Evolutionary conservation across 2,113 vertebrate genomes (phyloP).

Genomic region (Callionymus lyra): DNA sequence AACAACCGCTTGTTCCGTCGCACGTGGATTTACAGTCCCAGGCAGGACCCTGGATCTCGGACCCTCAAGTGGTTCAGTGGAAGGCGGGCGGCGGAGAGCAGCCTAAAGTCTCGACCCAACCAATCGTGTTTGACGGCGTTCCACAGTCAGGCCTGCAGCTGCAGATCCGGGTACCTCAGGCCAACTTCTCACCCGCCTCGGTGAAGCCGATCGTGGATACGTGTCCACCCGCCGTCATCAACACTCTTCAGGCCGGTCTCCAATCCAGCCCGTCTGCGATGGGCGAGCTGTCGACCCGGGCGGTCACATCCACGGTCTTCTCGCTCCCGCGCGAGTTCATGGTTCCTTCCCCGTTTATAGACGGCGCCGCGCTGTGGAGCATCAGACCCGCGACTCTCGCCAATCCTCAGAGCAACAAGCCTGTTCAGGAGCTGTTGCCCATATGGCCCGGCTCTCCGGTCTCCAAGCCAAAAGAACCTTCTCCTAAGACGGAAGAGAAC

Average conservation of each 20-base stretch:
- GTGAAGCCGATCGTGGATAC: conserved; percentile 26
- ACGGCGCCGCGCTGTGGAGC: conserved; percentile 51
- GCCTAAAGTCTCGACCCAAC: conserved; percentile 34
- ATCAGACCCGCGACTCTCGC: conserved; percentile 19
- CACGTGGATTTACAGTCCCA: conserved; percentile 27
- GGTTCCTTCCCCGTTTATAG: conserved; percentile 23
- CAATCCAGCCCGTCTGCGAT: conserved; percentile 21
- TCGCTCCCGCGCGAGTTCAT: conserved; percentile 29
- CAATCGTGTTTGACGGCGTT: conserved; percentile 22
- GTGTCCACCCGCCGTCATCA: conserved; percentile 4
- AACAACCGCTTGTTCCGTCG: conserved; percentile 12
- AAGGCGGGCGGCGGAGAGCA: conserved; percentile 46
- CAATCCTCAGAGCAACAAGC: conserved; percentile 38
- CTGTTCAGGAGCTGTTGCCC: conserved; percentile 30
- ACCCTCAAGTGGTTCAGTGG: conserved; percentile 47
- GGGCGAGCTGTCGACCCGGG: conserved; percentile 23
- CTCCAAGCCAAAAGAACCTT: conserved; percentile 30
- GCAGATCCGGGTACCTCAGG: conserved; percentile 32
- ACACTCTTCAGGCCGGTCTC: conserved; percentile 12
- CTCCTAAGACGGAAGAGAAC: conserved; percentile 40
- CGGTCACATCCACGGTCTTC: conserved; percentile 28
- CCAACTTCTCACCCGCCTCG: conserved; percentile 8
- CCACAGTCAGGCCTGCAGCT: conserved; percentile 26
- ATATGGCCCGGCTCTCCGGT: conserved; percentile 23
- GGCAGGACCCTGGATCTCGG: too few relatives aligned